Conservation (phyloP, 37 sponge, comb jelly and placozoan genomes). For the Halisarca cf. caerulea region DNA sequence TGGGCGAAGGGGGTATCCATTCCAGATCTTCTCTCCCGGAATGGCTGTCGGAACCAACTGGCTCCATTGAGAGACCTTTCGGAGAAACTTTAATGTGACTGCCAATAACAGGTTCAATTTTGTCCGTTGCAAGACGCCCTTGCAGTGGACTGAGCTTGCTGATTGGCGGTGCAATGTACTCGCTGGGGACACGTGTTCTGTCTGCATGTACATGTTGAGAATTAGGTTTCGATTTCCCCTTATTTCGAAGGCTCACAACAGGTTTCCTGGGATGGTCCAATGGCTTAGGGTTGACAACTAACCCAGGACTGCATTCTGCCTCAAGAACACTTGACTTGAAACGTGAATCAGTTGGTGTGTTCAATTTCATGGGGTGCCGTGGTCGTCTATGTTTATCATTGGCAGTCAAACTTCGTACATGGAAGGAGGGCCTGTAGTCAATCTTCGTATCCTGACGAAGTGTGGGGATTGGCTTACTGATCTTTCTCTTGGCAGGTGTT, state of each 20-base stretch:
- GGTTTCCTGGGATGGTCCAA: neutral
- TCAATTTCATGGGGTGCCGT: neutral
- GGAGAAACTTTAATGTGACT: neutral
- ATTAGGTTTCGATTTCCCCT: no score
- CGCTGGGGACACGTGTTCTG: neutral
- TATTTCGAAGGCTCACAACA: neutral
- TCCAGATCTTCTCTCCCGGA: no score
- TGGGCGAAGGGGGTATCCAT: no score
- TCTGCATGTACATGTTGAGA: no score
- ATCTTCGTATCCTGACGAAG: neutral
- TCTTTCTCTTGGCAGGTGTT: neutral
- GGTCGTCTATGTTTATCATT: neutral
- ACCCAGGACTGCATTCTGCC: neutral
- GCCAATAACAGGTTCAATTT: neutral
- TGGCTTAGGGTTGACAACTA: neutral
- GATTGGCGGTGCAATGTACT: neutral
- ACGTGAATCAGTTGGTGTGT: neutral
- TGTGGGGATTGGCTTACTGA: conserved; percentile 8
- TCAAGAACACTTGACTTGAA: neutral
- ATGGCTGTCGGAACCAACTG: no score
- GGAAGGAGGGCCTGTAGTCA: neutral
- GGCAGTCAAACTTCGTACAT: neutral
- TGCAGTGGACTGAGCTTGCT: conserved; percentile 11
- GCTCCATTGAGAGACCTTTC: no score
- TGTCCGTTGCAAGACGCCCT: neutral